Conservation (phyloP, 2,797 vertebrate species). For the Coreius guichenoti region DNA sequence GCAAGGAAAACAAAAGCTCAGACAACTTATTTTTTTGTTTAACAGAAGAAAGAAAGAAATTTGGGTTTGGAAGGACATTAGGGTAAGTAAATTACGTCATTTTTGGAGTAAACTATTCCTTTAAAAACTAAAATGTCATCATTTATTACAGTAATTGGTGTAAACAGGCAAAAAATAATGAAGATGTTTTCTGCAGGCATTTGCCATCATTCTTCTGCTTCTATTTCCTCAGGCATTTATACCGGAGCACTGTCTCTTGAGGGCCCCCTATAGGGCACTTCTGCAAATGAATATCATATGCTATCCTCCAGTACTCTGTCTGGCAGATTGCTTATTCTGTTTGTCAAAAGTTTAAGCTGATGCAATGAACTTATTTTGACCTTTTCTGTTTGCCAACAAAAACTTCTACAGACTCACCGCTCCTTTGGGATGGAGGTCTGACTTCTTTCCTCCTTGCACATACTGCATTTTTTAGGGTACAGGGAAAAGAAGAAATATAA, state of each 20-base stretch:
- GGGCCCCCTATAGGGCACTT: slow-evolving; percentile 46
- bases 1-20: not conserved
- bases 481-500: not conserved
- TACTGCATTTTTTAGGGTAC: slow-evolving; percentile 13
- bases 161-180: slow-evolving; percentile 25
- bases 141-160: not conserved
- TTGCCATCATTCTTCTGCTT: slow-evolving; percentile 10
- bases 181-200: slow-evolving; percentile 27
- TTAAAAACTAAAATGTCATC: slow-evolving; percentile 11
- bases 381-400: slow-evolving; percentile 32
- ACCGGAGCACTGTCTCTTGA: slow-evolving; percentile 10
- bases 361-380: slow-evolving; percentile 48
- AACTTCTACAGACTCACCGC: slow-evolving; percentile 21
- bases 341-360: slow-evolving; percentile 51
- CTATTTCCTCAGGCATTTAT: slow-evolving; percentile 18
- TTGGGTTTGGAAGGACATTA: not conserved
- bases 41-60: not conserved
- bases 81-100: not conserved
- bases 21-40: not conserved
- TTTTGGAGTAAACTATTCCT: not conserved
- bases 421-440: not conserved
- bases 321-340: slow-evolving; percentile 34
- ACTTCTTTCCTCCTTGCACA: slow-evolving; percentile 5
- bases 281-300: slow-evolving; percentile 37
- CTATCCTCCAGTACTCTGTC: slow-evolving; percentile 31